Evolutionary conservation across 2,113 vertebrate species (phyloP), one percentile per base, ranked within the genome.

Genomic region (Symphodus melops): DNA sequence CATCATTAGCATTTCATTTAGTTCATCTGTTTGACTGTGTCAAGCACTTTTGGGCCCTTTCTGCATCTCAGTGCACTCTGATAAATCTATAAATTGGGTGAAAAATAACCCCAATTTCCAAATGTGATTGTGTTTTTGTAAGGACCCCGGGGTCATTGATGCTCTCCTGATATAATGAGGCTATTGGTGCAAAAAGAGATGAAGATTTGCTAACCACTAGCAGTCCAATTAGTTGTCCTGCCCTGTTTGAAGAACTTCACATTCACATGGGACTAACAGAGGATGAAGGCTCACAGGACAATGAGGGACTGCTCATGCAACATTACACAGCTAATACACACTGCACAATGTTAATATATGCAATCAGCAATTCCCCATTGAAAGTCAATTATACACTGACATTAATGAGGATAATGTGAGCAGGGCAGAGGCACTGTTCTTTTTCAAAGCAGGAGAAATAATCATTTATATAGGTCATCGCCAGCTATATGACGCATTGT

Each of bases 301-400:
- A 79, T 10, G 59, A 77, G 44, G 46, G 21, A 63, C 64, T n/a
- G n/a, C 65, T 67, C 66, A 82, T n/a, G 74, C 85, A 88, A 84
- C 83, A 75, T 85, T 85, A 84, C 83, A 75, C 71, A 57, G 53
- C 66, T 85, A 84, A 87, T 77, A 75, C 72, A 77, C 52, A 80
- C 76, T 70, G 66, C 69, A 82, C 64, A 81, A 72, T 68, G 73
- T 82, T 63, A 85, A 74, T 59, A 72, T 60, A 81, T 49, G 64
- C 77, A 88, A 85, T 79, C 68, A 86, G 79, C 65, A 33, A 0
- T 44, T 60, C 55, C 41, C 51, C 49, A 57, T 54, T 41, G 70
- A 36, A 59, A 72, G 74, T 73, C 82, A 79, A 75, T 79, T 79
- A 90, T 70, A 74, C 23, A 57, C 36, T 16, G 57, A 74, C 68